Percentiles rank a stretch among this genome's conserved stretches.
Evolutionary conservation across 2,888 invertebrate genomes (phyloP).

Genomic region (Chorisops tibialis): DNA sequence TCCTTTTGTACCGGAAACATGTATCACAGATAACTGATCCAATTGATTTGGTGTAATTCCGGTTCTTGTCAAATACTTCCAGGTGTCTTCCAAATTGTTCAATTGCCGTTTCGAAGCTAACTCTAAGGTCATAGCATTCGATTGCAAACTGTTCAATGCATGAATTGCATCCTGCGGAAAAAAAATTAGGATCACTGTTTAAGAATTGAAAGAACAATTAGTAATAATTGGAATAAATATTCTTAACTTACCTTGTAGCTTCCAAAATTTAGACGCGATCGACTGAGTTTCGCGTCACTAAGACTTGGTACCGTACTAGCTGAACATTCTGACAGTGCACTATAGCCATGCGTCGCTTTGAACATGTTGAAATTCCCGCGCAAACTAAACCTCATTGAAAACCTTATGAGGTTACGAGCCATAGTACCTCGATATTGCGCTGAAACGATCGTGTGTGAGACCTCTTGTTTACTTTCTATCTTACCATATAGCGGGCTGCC

Average conservation of each 20-base stretch:
- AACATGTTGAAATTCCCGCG: slow-evolving; percentile 16
- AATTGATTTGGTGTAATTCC: slow-evolving; percentile 65
- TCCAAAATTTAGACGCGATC: background rate
- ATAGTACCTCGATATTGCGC: background rate
- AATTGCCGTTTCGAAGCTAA: slow-evolving; percentile 44
- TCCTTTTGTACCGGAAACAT: slow-evolving; percentile 96
- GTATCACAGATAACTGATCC: slow-evolving; percentile 79
- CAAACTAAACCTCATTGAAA: slow-evolving; percentile 1
- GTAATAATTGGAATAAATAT: background rate
- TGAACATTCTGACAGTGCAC: background rate
- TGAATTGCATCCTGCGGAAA: slow-evolving; percentile 66
- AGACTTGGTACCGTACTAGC: background rate
- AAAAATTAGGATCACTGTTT: slow-evolving; percentile 27
- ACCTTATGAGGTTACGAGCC: background rate
- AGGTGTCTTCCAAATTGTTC: slow-evolving; percentile 54
- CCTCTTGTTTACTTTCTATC: too few relatives aligned
- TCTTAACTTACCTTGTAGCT: slow-evolving; percentile 13
- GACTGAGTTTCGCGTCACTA: background rate
- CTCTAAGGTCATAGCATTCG: slow-evolving; percentile 63
- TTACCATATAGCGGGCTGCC: too few relatives aligned
- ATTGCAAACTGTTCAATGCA: slow-evolving; percentile 68
- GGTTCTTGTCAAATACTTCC: slow-evolving; percentile 60
- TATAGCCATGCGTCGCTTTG: slow-evolving; percentile 8
- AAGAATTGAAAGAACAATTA: background rate
- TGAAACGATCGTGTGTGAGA: too few relatives aligned